Base-by-base conservation (phyloP, 2,888 invertebrate species). In the Caenorhabditis japonica region DNA sequence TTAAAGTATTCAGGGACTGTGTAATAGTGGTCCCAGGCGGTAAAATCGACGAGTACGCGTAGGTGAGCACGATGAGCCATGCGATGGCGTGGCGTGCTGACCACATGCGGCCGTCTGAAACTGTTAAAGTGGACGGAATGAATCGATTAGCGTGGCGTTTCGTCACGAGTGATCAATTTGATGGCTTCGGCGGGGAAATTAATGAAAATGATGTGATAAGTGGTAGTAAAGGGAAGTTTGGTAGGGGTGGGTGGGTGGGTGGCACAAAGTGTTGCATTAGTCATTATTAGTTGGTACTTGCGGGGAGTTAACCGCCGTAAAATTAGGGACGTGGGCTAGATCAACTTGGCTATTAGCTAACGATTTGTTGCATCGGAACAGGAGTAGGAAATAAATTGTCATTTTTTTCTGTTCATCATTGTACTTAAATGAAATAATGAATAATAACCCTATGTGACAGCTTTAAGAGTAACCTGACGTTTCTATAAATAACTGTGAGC, bases 121-220 rank as follows among this genome's bases (percentile, higher is more conserved):
- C 7, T 19, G 12, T 17, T 15, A 41, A 10, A 41, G 5, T 19
- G 41, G 19, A 13, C 12, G 38, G 38, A 27, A 58, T 58, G 46
- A 36, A 62, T 62, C 19, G 62, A 62, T 53, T 62, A 27, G 49
- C 51, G 30, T 39, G 33, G 17, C 41, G 41, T 61, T 52, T 61
- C 52, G 61, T 62, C 62, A 62, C 62, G 62, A 62, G 62, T 46
- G 25, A 51, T 60, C 51, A 39, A 60, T 59, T 49, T 59, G 51
- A 51, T 60, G 49, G 43, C 27, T 51, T 41, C 33, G 13, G 27
- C 38, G 44, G 36, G 5, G 39, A 47, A 8, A 61, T 41, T 30
- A 15, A 51, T 10, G 33, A 4, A 33, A 10, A 13, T 30, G 33
- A 15, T 30, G 17, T 13, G 44, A 13, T 8, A 25, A 44, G 44